phyloP scores from a whole-genome alignment of 2,888 invertebrate species.

The Meandrusa payeni region DNA sequence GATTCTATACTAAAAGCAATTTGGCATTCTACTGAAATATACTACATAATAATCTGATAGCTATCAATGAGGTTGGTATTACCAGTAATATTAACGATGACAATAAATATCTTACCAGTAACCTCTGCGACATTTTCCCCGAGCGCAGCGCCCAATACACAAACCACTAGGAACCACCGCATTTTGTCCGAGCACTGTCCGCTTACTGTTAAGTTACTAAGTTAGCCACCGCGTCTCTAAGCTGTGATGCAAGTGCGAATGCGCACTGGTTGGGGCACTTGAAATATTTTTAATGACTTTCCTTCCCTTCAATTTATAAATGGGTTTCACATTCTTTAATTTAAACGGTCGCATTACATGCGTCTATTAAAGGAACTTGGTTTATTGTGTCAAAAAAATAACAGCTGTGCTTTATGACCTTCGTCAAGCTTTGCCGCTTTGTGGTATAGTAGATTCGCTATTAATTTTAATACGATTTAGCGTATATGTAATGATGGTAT shows the following conservation, averaged over 20 bases:
- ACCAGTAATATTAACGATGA: too few species aligned
- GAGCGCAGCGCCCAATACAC: constrained; percentile 27
- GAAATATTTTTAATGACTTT: constrained; percentile 3
- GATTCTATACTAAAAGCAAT: too few species aligned
- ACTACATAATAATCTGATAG: too few species aligned
- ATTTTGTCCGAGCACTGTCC: constrained; percentile 25
- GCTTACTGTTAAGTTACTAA: constrained; percentile 13
- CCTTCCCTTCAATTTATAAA: not conserved
- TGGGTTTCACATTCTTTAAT: not conserved
- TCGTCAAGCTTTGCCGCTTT: too few species aligned
- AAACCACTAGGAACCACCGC: constrained; percentile 33
- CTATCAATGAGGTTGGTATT: too few species aligned
- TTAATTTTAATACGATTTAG: too few species aligned
- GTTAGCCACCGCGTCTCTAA: not conserved
- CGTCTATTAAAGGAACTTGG: too few species aligned
- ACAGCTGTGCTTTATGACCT: too few species aligned
- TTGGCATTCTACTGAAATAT: too few species aligned
- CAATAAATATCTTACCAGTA: constrained; percentile 8
- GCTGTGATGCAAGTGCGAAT: constrained; percentile 7
- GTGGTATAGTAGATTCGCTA: too few species aligned
- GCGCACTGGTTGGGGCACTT: constrained; percentile 15
- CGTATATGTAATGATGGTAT: too few species aligned
- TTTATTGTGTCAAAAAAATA: too few species aligned
- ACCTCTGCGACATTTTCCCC: constrained; percentile 27
- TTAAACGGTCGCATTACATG: not conserved